Conservation (phyloP, 2,797 vertebrate species). For the Schizopygopsis malacanthus region DNA sequence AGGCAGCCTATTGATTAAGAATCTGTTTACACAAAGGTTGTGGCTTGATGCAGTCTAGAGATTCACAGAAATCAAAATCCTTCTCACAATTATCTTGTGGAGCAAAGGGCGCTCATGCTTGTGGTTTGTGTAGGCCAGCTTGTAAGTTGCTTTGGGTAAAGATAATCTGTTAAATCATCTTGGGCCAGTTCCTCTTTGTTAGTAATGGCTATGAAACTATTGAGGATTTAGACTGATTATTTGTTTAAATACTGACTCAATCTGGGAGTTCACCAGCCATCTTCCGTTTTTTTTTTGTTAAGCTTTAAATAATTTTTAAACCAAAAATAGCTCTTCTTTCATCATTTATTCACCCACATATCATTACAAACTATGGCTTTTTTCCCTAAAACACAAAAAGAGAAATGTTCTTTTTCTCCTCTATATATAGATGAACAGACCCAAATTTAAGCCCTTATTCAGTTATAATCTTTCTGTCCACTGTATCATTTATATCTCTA, state of each 20-base stretch:
- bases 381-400: neutral
- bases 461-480: too few relatives aligned
- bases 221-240: conserved; percentile 6
- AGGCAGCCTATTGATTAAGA: conserved; percentile 35
- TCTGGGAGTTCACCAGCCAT: neutral
- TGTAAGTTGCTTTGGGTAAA: neutral
- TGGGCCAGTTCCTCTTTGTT: neutral
- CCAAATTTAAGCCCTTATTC: neutral
- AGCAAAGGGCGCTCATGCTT: neutral
- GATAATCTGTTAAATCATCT: neutral
- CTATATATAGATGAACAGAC: neutral
- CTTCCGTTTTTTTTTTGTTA: neutral
- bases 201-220: neutral
- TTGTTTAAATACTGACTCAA: neutral
- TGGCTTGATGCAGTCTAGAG: neutral
- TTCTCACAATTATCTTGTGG: neutral
- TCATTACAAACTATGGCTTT: neutral
- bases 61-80: neutral
- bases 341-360: neutral
- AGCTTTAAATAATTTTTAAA: neutral
- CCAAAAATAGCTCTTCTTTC: neutral
- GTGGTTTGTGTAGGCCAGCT: conserved; percentile 2
- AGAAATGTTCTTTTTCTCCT: neutral
- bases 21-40: conserved; percentile 35
- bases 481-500: neutral